Evolutionary conservation across 2,888 invertebrate species (phyloP).

Genomic region (Sisyra terminalis): DNA sequence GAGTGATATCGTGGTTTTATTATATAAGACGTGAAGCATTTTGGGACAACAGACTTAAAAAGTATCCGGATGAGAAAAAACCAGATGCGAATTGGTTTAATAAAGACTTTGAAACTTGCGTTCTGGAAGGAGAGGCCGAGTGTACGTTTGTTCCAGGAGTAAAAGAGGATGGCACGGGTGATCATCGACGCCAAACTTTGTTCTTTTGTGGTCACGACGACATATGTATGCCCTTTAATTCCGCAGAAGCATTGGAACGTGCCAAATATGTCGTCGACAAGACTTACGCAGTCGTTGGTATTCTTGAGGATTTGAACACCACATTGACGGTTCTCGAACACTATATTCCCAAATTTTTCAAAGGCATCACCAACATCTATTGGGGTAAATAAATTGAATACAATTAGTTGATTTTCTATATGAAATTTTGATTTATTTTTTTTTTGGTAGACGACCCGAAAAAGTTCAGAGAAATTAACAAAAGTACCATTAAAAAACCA

Average conservation of each 20-base stretch:
- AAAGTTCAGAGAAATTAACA: conserved; percentile 62
- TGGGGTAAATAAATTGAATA: conserved; percentile 45
- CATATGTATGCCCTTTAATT: conserved; percentile 69
- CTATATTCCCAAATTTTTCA: conserved; percentile 71
- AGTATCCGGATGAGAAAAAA: conserved; percentile 74
- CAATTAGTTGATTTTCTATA: background rate
- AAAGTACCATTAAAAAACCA: conserved; percentile 74
- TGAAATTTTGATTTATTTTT: background rate
- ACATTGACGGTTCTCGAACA: conserved; percentile 73
- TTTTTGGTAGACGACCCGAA: conserved; percentile 50
- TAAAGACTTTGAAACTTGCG: conserved; percentile 81
- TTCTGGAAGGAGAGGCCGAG: conserved; percentile 65
- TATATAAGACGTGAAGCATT: conserved; percentile 87
- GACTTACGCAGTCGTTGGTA: conserved; percentile 78
- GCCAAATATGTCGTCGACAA: conserved; percentile 75
- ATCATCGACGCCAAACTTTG: conserved; percentile 71
- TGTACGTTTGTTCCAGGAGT: conserved; percentile 73
- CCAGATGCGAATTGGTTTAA: conserved; percentile 81
- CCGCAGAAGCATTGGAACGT: conserved; percentile 60
- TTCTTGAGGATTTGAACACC: conserved; percentile 73
- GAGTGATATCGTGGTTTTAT: conserved; percentile 87
- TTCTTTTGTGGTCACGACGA: conserved; percentile 85
- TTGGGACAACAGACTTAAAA: conserved; percentile 78
- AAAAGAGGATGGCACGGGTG: conserved; percentile 74
- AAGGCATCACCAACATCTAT: conserved; percentile 59